These are phyloP conservation scores for Theocolax elegans DNA, from an alignment of 1,140 invertebrate species.

Conservation along the genomic window DNA sequence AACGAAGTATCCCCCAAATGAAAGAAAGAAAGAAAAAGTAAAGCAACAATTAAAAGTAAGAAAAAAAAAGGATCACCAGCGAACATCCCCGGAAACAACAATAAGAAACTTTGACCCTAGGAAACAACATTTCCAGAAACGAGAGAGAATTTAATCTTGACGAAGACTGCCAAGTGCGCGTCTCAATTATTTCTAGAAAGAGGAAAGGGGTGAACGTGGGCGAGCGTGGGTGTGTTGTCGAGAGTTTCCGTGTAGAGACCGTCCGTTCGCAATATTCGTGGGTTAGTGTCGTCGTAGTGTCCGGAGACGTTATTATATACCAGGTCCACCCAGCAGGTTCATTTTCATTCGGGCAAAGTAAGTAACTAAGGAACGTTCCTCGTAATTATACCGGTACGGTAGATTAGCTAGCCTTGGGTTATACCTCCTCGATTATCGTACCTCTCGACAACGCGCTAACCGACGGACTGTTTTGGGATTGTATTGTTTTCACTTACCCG, in stretches of 20 bases:
- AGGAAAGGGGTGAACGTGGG: no score
- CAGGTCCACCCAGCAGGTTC: constrained; percentile 3
- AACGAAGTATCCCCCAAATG: no score
- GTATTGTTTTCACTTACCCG: constrained; percentile 38
- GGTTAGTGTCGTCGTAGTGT: no score
- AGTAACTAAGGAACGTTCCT: constrained; percentile 7
- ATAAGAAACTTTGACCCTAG: no score
- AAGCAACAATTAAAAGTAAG: no score
- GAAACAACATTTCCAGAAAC: constrained; percentile 20
- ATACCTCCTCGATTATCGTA: constrained; percentile 31
- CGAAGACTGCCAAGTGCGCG: constrained; percentile 34
- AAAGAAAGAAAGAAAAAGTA: no score
- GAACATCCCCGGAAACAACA: no score
- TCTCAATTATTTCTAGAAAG: constrained; percentile 40
- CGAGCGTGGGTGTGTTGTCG: no score
- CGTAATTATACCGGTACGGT: constrained; percentile 38
- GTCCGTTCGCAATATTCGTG: no score
- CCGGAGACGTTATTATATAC: no score
- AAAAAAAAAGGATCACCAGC: no score
- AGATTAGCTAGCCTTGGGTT: constrained; percentile 36
- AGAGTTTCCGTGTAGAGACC: no score
- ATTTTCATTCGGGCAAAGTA: constrained; percentile 17
- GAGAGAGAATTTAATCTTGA: constrained; percentile 37
- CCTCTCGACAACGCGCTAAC: constrained; percentile 11
- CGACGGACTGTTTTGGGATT: neutral